Evolutionary conservation across 2,888 invertebrate genomes (phyloP).

Genomic region (Exocentrus adspersus): DNA sequence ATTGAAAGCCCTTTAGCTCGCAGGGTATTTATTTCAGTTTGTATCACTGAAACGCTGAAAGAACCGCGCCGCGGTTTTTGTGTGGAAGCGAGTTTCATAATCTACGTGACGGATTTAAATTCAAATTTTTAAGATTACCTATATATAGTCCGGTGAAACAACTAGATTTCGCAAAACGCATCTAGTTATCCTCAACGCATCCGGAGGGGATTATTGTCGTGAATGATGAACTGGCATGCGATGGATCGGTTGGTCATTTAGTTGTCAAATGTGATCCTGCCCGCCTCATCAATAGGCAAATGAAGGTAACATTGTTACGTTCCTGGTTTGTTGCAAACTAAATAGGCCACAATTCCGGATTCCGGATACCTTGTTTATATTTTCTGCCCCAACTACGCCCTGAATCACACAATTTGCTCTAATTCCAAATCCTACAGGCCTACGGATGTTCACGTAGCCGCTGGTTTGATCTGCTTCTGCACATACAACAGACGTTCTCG

Average conservation of each 20-base stretch:
- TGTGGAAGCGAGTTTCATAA: too few species aligned
- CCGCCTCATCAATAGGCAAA: conserved; percentile 39
- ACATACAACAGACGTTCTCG: background rate
- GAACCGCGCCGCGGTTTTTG: too few species aligned
- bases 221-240: conserved; percentile 36
- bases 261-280: conserved; percentile 33
- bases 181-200: background rate
- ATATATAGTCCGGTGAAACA: too few species aligned
- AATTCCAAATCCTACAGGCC: conserved; percentile 6
- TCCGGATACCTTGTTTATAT: conserved; percentile 22
- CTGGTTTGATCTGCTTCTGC: background rate
- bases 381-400: conserved; percentile 16
- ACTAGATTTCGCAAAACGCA: too few species aligned
- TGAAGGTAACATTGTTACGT: conserved; percentile 35
- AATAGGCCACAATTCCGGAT: conserved; percentile 26
- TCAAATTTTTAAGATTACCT: too few species aligned
- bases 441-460: background rate
- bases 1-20: background rate
- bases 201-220: conserved; percentile 34
- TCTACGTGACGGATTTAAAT: conserved; percentile 5
- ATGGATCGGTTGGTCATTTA: conserved; percentile 37
- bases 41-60: background rate
- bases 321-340: conserved; percentile 29
- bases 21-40: background rate
- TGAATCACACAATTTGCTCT: conserved; percentile 5